A percentile compares a stretch with the other conserved stretches of the same genome.
phyloP scores from a whole-genome alignment of 2,888 invertebrate species.

The Heteromurus nitidus region DNA sequence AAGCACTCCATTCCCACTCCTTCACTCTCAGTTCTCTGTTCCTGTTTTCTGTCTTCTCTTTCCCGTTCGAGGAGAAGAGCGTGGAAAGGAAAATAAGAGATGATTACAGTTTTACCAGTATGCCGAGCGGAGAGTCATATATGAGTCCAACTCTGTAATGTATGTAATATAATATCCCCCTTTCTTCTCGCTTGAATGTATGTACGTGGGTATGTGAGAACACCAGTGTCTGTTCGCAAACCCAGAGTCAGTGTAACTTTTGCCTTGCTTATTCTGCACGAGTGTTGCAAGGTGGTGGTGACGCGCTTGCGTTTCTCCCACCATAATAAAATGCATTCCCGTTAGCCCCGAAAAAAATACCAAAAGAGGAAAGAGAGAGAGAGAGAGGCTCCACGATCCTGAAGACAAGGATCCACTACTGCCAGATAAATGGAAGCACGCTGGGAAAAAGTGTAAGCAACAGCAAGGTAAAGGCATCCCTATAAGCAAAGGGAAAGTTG shows the following conservation, averaged over 20 bases:
- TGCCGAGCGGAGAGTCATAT: neutral
- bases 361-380: constrained; percentile 16
- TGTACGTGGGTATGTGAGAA: neutral
- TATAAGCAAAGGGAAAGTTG: constrained; percentile 21
- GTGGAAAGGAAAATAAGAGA: constrained; percentile 15
- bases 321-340: constrained; percentile 12
- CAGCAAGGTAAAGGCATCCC: constrained; percentile 42
- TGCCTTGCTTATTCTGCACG: constrained; percentile 12
- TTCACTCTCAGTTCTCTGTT: neutral
- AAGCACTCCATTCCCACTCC: neutral
- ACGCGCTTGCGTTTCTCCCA: constrained; percentile 37
- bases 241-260: neutral
- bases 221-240: constrained; percentile 2
- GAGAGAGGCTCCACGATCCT: constrained; percentile 14
- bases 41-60: neutral
- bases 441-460: constrained; percentile 37
- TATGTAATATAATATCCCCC: neutral
- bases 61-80: neutral
- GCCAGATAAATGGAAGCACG: constrained; percentile 13
- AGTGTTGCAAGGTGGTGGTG: constrained; percentile 1
- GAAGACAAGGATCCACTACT: constrained; percentile 30
- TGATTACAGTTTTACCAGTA: constrained; percentile 14
- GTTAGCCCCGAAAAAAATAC: constrained; percentile 44
- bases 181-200: neutral
- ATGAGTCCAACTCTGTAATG: neutral